Evolutionary conservation across 2,888 invertebrate species (phyloP).

Genomic region (Melanostoma mellinum): DNA sequence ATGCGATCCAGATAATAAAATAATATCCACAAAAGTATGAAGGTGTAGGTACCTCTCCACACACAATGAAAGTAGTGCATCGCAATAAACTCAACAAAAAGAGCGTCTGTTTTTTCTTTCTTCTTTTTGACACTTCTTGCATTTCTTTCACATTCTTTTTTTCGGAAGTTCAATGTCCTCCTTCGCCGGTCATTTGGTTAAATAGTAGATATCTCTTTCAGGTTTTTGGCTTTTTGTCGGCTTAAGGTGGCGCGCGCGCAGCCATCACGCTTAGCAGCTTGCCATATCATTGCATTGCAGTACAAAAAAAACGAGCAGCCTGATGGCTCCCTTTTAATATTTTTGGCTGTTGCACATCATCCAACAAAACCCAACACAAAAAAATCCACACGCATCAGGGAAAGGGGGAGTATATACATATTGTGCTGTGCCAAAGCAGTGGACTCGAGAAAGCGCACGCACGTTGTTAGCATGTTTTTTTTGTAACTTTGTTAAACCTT

Average conservation of each 20-base stretch:
- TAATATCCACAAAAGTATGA: constrained; percentile 8
- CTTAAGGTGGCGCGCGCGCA: constrained; percentile 38
- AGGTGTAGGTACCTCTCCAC: neutral
- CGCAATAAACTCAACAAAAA: constrained; percentile 19
- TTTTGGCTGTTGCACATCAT: constrained; percentile 53
- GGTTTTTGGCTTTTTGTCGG: constrained; percentile 37
- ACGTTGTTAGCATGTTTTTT: constrained; percentile 20
- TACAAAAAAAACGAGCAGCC: constrained; percentile 16
- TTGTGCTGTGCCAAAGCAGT: constrained; percentile 1
- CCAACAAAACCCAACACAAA: neutral
- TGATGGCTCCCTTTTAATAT: constrained; percentile 48
- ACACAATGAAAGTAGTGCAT: constrained; percentile 22
- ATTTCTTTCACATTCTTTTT: constrained; percentile 40
- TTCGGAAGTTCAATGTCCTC: constrained; percentile 67
- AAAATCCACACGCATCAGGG: constrained; percentile 28
- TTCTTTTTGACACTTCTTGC: constrained; percentile 17
- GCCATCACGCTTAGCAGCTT: constrained; percentile 42
- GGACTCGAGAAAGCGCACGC: constrained; percentile 26
- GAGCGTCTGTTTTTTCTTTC: constrained; percentile 23
- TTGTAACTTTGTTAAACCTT: too few relatives aligned
- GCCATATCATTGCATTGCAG: constrained; percentile 27
- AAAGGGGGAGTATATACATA: constrained; percentile 7
- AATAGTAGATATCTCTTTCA: constrained; percentile 53
- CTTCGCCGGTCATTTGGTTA: constrained; percentile 62
- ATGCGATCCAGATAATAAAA: constrained; percentile 8